Conservation (phyloP, 2,113 vertebrate species). For the Dipodomys spectabilis region DNA sequence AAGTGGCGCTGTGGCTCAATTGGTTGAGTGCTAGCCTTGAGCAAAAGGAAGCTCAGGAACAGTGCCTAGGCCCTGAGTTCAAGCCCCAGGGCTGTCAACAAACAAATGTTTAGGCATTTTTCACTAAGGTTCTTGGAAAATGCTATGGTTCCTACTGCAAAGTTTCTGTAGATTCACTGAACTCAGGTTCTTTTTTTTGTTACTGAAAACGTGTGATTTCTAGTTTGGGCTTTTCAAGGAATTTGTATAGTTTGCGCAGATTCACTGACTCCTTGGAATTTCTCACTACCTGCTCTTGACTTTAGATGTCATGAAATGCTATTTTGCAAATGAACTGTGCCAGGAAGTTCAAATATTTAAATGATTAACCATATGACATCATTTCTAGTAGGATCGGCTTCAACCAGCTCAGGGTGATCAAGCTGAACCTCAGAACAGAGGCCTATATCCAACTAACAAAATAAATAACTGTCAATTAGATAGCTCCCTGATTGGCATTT, state of each 20-base stretch:
- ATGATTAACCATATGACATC: not conserved
- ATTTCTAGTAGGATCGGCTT: not conserved
- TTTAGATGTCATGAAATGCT: not conserved
- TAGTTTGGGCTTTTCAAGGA: not conserved
- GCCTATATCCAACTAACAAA: not conserved
- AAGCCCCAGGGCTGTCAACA: no score
- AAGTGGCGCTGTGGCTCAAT: no score
- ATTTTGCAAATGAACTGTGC: not conserved
- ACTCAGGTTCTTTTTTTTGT: not conserved
- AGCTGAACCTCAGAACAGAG: not conserved
- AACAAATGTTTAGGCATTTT: not conserved
- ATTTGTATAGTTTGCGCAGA: not conserved
- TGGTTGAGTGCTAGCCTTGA: no score
- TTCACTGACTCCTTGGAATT: not conserved
- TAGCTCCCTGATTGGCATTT: not conserved
- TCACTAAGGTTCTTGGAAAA: not conserved
- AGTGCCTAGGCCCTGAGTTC: no score
- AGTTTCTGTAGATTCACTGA: not conserved
- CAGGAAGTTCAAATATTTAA: not conserved
- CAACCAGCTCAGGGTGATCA: not conserved
- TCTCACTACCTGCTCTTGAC: slow-evolving; percentile 16
- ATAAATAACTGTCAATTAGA: not conserved
- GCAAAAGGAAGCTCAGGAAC: no score
- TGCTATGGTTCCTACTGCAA: not conserved
- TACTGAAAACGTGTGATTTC: not conserved